Conservation (phyloP, 92 coral and sea anemone genomes). For the Parazoanthus darwini region DNA sequence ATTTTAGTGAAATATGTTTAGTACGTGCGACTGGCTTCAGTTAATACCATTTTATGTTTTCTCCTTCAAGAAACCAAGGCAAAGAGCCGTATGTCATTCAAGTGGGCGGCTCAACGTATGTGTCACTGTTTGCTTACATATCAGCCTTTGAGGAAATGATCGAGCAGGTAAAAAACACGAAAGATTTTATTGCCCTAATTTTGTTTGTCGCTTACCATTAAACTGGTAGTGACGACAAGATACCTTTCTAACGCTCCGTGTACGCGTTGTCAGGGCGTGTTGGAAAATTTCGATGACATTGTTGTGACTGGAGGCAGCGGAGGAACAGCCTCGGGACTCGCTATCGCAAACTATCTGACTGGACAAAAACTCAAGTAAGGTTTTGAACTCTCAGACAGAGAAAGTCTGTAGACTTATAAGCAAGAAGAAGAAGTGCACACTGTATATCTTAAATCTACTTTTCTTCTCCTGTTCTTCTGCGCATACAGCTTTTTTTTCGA, state of each 20-base stretch:
- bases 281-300: constrained; percentile 48
- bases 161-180: constrained; percentile 31
- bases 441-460: too few relatives aligned
- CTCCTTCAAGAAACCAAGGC: constrained; percentile 26
- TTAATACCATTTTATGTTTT: background rate
- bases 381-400: too few relatives aligned
- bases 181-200: too few relatives aligned
- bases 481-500: too few relatives aligned
- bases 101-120: constrained; percentile 44
- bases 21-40: too few relatives aligned
- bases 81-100: constrained; percentile 34
- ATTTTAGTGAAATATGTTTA: too few relatives aligned
- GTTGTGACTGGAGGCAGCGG: constrained; percentile 49
- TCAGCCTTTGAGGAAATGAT: constrained; percentile 49
- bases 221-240: too few relatives aligned
- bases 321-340: constrained; percentile 48
- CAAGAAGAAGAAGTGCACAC: too few relatives aligned
- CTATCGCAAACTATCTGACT: constrained; percentile 46
- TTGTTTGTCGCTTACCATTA: too few relatives aligned
- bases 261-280: constrained; percentile 18
- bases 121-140: constrained; percentile 39
- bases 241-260: background rate
- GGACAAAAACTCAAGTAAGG: constrained; percentile 41
- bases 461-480: too few relatives aligned
- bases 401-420: too few relatives aligned